Conservation (phyloP, 2,113 vertebrate species). For the Sinocyclocheilus rhinocerous region DNA sequence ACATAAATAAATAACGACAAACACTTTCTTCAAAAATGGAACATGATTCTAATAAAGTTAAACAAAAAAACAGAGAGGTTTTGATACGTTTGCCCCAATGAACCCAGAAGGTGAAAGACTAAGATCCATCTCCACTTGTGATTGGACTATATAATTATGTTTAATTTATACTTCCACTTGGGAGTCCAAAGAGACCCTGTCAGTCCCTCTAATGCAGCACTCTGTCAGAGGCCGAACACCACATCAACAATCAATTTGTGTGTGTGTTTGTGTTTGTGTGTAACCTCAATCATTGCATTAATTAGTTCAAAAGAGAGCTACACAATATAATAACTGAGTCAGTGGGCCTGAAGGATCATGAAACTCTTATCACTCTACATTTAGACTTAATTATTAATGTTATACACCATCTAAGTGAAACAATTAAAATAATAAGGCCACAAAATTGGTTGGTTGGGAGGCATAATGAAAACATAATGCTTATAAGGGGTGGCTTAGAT, state of each 20-base stretch:
- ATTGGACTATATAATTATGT: constrained; percentile 84
- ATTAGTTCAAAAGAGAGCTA: constrained; percentile 81
- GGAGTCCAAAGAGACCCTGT: constrained; percentile 5
- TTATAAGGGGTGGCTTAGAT: constrained; percentile 75
- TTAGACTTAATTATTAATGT: constrained; percentile 87
- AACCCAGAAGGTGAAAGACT: constrained; percentile 65
- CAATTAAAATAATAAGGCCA: constrained; percentile 89
- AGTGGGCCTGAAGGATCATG: constrained; percentile 80
- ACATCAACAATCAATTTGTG: constrained; percentile 73
- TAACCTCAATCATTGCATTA: constrained; percentile 81
- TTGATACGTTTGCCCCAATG: constrained; percentile 79
- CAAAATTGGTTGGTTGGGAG: constrained; percentile 86
- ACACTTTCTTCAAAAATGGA: not conserved
- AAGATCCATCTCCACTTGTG: constrained; percentile 76
- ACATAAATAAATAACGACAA: constrained; percentile 85
- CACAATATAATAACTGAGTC: constrained; percentile 77
- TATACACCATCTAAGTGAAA: constrained; percentile 90
- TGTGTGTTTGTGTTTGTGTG: constrained; percentile 61
- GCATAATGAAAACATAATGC: constrained; percentile 86
- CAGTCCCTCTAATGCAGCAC: constrained; percentile 3
- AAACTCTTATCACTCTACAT: constrained; percentile 86
- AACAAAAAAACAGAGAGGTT: constrained; percentile 59
- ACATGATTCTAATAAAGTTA: not conserved
- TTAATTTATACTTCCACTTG: constrained; percentile 73
- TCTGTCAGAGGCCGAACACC: constrained; percentile 60